Evolutionary conservation across 2,797 vertebrate species (phyloP).

Genomic region (Decapterus maruadsi): DNA sequence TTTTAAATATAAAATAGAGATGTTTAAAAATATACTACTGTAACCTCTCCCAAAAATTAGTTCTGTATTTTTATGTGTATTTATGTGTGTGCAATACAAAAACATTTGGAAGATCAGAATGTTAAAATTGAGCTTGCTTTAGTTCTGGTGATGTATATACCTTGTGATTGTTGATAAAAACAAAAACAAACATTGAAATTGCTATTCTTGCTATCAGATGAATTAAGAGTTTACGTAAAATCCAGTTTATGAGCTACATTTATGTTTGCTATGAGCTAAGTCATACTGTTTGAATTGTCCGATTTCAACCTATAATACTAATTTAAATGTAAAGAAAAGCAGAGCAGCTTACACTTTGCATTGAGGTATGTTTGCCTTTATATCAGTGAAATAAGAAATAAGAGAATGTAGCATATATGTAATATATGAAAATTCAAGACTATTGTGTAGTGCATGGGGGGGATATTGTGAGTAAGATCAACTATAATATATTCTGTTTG

Average conservation of each 20-base stretch:
- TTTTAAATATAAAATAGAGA: slow-evolving; percentile 87
- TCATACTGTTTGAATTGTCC: slow-evolving; percentile 81
- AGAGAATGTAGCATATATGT: slow-evolving; percentile 88
- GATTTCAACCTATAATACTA: slow-evolving; percentile 80
- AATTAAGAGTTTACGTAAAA: slow-evolving; percentile 82
- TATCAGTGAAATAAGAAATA: slow-evolving; percentile 86
- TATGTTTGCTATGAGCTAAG: slow-evolving; percentile 86
- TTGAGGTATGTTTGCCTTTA: slow-evolving; percentile 86
- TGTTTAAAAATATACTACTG: slow-evolving; percentile 81
- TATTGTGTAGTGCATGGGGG: slow-evolving; percentile 86
- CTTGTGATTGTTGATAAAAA: slow-evolving; percentile 85
- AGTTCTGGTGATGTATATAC: slow-evolving; percentile 88
- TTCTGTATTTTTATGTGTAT: slow-evolving; percentile 87
- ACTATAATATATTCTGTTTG: slow-evolving; percentile 83
- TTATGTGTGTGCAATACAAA: slow-evolving; percentile 84
- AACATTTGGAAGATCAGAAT: slow-evolving; percentile 83
- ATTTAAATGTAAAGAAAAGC: slow-evolving; percentile 85
- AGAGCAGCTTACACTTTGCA: slow-evolving; percentile 84
- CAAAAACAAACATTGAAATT: slow-evolving; percentile 77
- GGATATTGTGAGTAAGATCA: slow-evolving; percentile 77
- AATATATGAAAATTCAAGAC: slow-evolving; percentile 85
- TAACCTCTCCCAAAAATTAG: slow-evolving; percentile 81
- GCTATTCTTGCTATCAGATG: slow-evolving; percentile 83
- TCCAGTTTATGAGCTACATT: slow-evolving; percentile 83
- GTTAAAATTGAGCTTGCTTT: slow-evolving; percentile 87